Base-by-base conservation (phyloP, 2,888 invertebrate species). In the Cacoxenus indagator region DNA sequence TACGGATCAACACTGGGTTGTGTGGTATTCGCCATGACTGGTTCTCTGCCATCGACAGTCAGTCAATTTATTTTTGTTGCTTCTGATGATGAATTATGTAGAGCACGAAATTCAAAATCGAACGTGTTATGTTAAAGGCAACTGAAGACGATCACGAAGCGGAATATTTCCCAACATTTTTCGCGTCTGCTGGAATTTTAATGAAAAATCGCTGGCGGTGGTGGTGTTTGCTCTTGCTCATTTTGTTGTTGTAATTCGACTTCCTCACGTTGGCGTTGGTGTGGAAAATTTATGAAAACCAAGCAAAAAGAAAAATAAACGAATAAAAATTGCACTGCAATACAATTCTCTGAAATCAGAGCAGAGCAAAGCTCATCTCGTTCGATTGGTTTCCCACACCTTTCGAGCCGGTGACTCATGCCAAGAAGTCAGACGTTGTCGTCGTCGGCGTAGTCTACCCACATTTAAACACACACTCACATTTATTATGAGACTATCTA, bases 21-120 rank as follows among this genome's bases (percentile, higher is more conserved):
- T 8, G 11, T 1, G 11, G 11, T 5, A n/a, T 2, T 43, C 27
- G 26, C 6, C 29, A 57, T 29, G 27, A 57, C 31, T 46, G 67
- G 22, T 54, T 67, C 59, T 71, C 67, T 67, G 14, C 72, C 59
- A 74, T 70, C 76, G 67, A 68, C 69, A 68, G n/a, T n/a, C 72
- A 65, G 72, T 65, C 79, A 66, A 68, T 65, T 72, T 74, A 77
- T 81, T 81, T 78, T 19, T 51, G 22, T 51, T 37, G 37, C 37
- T 48, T 26, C 81, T 83, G 75, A 77, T 85, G 85, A 85, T 85
- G 86, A 85, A 86, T 85, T 85, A 86, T 86, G 86, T 85, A 86
- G 85, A 85, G 85, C 86, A 85, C 85, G 86, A 85, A 85, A 83
- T 82, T 59, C 59, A 59, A 59, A 31, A 59, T 37, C 71, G 76